Percentiles rank a stretch among this genome's conserved stretches.
Evolutionary conservation across 2,797 vertebrate genomes (phyloP).

Genomic region (Acridotheres tristis): DNA sequence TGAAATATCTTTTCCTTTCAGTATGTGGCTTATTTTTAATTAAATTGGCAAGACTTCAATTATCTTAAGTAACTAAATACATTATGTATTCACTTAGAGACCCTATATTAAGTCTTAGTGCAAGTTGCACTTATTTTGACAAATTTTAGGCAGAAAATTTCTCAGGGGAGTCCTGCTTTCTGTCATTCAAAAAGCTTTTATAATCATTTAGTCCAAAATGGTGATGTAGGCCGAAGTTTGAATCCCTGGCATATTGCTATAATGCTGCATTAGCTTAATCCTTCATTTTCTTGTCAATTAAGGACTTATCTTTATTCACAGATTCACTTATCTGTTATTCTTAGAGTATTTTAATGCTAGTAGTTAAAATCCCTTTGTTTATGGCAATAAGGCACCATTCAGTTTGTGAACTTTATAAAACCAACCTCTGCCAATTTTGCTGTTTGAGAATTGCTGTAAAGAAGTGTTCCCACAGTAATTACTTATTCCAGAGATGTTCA

Average conservation of each 20-base stretch:
- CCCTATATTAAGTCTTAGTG: constrained; percentile 30
- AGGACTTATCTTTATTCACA: constrained; percentile 83
- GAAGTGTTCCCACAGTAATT: constrained; percentile 85
- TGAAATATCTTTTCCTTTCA: constrained; percentile 37
- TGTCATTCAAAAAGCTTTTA: constrained; percentile 72
- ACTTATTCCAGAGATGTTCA: constrained; percentile 82
- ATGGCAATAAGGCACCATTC: constrained; percentile 82
- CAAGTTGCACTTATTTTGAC: constrained; percentile 51
- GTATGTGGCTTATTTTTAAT: constrained; percentile 63
- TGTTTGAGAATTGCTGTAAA: constrained; percentile 83
- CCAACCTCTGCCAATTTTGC: constrained; percentile 82
- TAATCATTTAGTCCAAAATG: constrained; percentile 75
- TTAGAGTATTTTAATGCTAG: constrained; percentile 81
- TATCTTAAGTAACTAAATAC: constrained; percentile 64
- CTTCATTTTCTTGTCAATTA: constrained; percentile 84
- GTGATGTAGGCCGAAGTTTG: constrained; percentile 71
- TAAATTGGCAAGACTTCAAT: constrained; percentile 63
- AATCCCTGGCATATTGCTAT: constrained; percentile 78
- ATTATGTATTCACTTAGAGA: constrained; percentile 42
- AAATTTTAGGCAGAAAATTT: constrained; percentile 71
- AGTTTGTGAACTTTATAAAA: constrained; percentile 83
- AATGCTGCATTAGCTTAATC: constrained; percentile 80
- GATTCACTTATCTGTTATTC: constrained; percentile 82
- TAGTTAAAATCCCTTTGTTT: constrained; percentile 83
- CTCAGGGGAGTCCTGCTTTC: constrained; percentile 70